phyloP scores from a whole-genome alignment of 2,113 vertebrate genomes.

The Vulpes vulpes region DNA sequence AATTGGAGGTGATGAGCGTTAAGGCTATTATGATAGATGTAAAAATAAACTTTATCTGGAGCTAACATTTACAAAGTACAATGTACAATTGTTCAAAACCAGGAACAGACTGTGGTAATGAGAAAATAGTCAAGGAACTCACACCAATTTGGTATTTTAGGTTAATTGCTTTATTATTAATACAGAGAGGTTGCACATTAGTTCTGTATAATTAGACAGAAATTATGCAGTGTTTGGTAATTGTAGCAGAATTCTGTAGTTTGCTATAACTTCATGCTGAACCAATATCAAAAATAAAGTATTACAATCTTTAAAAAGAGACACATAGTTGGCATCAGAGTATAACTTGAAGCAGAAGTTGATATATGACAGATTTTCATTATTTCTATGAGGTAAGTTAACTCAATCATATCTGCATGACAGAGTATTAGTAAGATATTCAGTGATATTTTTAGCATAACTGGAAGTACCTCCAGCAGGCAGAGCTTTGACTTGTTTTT shows the following conservation, averaged over 20 bases:
- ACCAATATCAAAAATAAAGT: slow-evolving; percentile 76
- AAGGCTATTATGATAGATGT: slow-evolving; percentile 33
- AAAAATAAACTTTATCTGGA: slow-evolving; percentile 70
- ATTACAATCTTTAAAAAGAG: slow-evolving; percentile 64
- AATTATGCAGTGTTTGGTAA: slow-evolving; percentile 81
- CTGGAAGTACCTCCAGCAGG: background rate
- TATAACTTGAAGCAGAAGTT: slow-evolving; percentile 37
- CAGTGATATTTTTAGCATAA: slow-evolving; percentile 28
- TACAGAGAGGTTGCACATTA: slow-evolving; percentile 77
- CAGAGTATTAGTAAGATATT: slow-evolving; percentile 33
- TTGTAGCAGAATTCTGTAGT: slow-evolving; percentile 74
- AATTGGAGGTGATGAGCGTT: slow-evolving; percentile 38
- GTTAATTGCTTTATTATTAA: slow-evolving; percentile 82
- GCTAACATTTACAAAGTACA: slow-evolving; percentile 56
- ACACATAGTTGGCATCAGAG: slow-evolving; percentile 46
- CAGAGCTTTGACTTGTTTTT: slow-evolving; percentile 44
- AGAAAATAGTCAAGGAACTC: slow-evolving; percentile 76
- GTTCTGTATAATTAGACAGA: slow-evolving; percentile 79
- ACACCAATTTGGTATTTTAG: slow-evolving; percentile 78
- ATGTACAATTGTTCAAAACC: slow-evolving; percentile 63
- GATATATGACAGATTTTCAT: slow-evolving; percentile 61
- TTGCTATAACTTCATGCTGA: slow-evolving; percentile 74
- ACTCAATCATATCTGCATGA: background rate
- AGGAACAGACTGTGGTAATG: slow-evolving; percentile 70
- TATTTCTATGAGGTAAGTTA: slow-evolving; percentile 62